phyloP scores from a whole-genome alignment of 2,797 vertebrate species.

The Pseudotriccus pelzelni region DNA sequence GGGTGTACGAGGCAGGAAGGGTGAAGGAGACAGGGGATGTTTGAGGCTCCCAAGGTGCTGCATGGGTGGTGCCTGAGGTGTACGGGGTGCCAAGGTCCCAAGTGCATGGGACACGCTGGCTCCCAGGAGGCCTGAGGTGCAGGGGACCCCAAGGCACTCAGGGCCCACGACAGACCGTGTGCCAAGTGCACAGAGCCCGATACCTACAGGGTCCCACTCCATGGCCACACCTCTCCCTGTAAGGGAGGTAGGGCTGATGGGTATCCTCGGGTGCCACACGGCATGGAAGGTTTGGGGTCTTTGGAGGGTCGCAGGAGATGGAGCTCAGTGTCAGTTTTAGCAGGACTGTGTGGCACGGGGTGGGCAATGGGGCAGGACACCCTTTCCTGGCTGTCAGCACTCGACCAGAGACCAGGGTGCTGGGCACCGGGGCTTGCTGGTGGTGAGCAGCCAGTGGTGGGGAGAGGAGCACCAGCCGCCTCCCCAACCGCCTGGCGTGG shows the following conservation, averaged over 20 bases:
- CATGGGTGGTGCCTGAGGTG: neutral
- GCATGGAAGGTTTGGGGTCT: neutral
- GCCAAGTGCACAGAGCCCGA: neutral
- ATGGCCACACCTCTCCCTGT: rapidly evolving
- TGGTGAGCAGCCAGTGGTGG: rapidly evolving
- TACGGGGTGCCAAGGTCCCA: neutral
- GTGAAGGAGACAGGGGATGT: neutral
- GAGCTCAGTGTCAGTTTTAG: neutral
- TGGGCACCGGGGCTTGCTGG: rapidly evolving
- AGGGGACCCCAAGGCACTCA: rapidly evolving
- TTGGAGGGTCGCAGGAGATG: neutral
- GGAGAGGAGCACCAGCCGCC: neutral
- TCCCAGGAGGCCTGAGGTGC: neutral
- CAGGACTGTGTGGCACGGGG: rapidly evolving
- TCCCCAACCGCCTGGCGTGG: rapidly evolving
- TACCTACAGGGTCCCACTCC: neutral
- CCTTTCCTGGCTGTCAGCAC: neutral
- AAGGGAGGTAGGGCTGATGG: neutral
- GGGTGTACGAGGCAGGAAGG: rapidly evolving
- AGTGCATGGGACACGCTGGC: neutral
- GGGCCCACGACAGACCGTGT: rapidly evolving
- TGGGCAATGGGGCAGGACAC: neutral
- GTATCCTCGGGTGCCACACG: rapidly evolving
- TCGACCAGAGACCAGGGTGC: rapidly evolving
- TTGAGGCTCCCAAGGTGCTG: neutral